A percentile compares a stretch with the other conserved stretches of the same genome.
phyloP scores from a whole-genome alignment of 2,888 invertebrate genomes.

The Euzetes globulus region DNA sequence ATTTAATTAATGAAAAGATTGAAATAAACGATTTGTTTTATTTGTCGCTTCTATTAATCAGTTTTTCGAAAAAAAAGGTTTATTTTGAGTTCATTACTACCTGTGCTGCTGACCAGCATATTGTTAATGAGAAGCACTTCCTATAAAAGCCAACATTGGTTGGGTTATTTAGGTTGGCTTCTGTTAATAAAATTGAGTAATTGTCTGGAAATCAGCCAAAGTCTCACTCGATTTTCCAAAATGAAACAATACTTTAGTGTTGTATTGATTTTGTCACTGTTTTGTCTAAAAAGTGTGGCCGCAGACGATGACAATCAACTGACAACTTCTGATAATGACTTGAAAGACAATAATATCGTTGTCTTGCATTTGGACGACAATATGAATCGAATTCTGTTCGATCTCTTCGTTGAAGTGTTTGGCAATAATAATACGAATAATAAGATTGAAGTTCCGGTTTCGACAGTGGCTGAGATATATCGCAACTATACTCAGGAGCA shows the following conservation, averaged over 20 bases:
- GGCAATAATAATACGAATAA: background rate
- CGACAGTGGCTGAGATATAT: background rate
- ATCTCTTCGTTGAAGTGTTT: slow-evolving; percentile 3
- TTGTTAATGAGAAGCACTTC: background rate
- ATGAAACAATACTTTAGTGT: background rate
- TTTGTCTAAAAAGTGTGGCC: background rate
- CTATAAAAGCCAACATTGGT: slow-evolving; percentile 2
- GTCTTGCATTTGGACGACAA: background rate
- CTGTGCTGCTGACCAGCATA: slow-evolving; percentile 6
- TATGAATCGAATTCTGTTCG: slow-evolving; percentile 15
- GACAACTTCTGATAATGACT: too few species aligned
- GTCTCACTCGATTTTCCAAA: background rate
- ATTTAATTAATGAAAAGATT: too few species aligned
- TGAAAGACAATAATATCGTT: background rate
- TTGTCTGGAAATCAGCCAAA: background rate
- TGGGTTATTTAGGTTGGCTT: background rate
- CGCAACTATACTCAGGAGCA: slow-evolving; percentile 27
- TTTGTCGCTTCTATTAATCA: too few species aligned
- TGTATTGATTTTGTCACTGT: background rate
- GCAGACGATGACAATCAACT: background rate
- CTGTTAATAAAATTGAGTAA: background rate
- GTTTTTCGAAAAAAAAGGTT: too few species aligned
- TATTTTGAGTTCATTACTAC: too few species aligned
- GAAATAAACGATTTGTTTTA: too few species aligned
- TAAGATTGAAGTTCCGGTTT: slow-evolving; percentile 7